phyloP scores from a whole-genome alignment of 2,797 vertebrate species.

The Lagodon rhomboides region DNA sequence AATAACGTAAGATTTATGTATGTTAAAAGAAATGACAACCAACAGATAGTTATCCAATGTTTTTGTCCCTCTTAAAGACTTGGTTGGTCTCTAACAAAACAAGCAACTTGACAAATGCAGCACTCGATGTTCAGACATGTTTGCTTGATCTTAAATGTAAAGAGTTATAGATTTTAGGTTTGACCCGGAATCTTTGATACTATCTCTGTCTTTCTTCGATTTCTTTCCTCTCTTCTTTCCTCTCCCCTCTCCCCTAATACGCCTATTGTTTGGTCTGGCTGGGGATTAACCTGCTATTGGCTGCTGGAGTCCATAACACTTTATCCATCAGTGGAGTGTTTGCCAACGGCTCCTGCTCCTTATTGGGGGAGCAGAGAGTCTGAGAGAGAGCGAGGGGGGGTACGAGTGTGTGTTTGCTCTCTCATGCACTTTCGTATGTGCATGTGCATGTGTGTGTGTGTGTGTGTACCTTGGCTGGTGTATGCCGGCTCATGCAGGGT shows the following conservation, averaged over 20 bases:
- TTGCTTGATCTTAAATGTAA: background rate
- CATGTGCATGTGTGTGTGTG: constrained; percentile 11
- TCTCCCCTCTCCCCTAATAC: background rate
- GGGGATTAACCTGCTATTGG: constrained; percentile 33
- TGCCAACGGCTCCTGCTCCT: constrained; percentile 42
- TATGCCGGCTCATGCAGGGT: constrained; percentile 18
- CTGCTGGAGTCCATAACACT: constrained; percentile 30
- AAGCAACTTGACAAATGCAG: background rate
- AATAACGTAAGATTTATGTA: no score
- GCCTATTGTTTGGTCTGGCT: constrained; percentile 33
- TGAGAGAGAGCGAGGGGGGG: background rate
- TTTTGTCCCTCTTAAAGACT: background rate
- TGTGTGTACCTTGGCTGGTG: constrained; percentile 9
- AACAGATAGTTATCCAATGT: background rate
- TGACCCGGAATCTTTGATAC: background rate
- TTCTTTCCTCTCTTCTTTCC: background rate
- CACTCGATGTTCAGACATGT: background rate
- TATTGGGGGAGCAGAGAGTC: constrained; percentile 15
- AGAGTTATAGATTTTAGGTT: background rate
- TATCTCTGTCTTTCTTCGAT: background rate
- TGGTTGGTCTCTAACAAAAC: background rate
- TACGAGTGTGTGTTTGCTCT: constrained; percentile 23
- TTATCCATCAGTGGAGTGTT: constrained; percentile 46
- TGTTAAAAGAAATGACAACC: no score
- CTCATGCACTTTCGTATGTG: constrained; percentile 13